phyloP scores from a whole-genome alignment of 1,140 invertebrate genomes.

The Chrysoperla carnea region DNA sequence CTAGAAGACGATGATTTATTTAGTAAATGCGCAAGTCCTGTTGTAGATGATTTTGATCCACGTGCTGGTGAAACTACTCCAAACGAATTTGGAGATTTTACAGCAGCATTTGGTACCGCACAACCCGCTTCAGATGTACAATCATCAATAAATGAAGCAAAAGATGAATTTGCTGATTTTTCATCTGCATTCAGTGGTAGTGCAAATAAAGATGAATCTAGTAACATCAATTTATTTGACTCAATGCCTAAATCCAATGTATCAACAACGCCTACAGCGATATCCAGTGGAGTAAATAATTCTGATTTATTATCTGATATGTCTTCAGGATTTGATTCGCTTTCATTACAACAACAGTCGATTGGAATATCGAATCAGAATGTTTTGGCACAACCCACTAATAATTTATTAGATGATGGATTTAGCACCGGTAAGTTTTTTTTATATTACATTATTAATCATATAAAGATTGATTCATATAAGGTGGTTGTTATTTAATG shows the following conservation, averaged over 20 bases:
- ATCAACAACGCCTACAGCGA: background rate
- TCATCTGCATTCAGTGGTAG: constrained; percentile 40
- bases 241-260: constrained; percentile 4
- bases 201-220: constrained; percentile 11
- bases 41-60: constrained; percentile 33
- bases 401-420: constrained; percentile 7
- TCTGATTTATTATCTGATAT: constrained; percentile 39
- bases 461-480: too few relatives aligned
- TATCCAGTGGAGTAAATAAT: constrained; percentile 15
- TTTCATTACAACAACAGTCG: constrained; percentile 3
- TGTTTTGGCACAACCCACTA: background rate
- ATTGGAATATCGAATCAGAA: too few relatives aligned
- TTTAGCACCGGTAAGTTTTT: constrained; percentile 18
- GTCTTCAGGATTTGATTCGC: constrained; percentile 19
- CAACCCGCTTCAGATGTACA: constrained; percentile 9
- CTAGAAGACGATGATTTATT: constrained; percentile 35
- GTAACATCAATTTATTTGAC: constrained; percentile 4
- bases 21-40: constrained; percentile 26
- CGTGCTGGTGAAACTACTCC: constrained; percentile 18
- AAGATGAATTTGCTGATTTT: constrained; percentile 58
- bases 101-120: constrained; percentile 40
- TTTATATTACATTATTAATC: background rate
- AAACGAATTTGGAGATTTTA: constrained; percentile 66
- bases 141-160: constrained; percentile 12
- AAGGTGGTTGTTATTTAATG: too few relatives aligned